Evolutionary conservation across 2,113 vertebrate species (phyloP).

Genomic region (Labeo catla): DNA sequence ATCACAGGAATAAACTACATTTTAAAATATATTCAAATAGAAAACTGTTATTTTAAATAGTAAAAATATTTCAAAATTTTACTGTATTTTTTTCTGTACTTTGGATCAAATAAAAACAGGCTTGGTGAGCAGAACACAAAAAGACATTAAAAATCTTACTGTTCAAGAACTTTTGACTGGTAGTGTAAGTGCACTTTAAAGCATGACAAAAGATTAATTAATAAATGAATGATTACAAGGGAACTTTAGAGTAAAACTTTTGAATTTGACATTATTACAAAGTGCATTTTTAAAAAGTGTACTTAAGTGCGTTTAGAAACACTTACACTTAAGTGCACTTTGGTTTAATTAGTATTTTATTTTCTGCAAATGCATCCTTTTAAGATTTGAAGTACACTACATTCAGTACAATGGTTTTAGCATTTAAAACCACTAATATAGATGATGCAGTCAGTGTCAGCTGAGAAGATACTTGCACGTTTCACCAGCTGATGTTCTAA

Average conservation of each 20-base stretch:
- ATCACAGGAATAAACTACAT: no score
- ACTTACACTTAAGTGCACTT: neutral
- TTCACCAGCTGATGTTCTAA: slow-evolving; percentile 1
- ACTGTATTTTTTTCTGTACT: no score
- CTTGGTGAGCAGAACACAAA: no score
- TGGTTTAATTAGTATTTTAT: neutral
- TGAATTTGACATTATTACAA: neutral
- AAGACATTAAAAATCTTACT: no score
- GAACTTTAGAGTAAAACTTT: no score
- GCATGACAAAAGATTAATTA: neutral
- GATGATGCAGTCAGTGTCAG: neutral
- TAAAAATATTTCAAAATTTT: no score
- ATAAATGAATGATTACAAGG: neutral
- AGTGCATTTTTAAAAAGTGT: neutral
- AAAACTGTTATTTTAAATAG: no score
- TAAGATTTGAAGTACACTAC: no score
- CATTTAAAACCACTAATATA: neutral
- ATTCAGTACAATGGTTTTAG: no score
- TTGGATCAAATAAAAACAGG: no score
- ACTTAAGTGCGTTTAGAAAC: neutral
- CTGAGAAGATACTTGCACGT: neutral
- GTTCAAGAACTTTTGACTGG: no score
- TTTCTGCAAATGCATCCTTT: neutral
- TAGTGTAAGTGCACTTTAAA: neutral
- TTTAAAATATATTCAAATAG: no score